Evolutionary conservation across 2,888 invertebrate species (phyloP), one percentile per base, ranked within the genome.

Genomic region (Euproctis similis): DNA sequence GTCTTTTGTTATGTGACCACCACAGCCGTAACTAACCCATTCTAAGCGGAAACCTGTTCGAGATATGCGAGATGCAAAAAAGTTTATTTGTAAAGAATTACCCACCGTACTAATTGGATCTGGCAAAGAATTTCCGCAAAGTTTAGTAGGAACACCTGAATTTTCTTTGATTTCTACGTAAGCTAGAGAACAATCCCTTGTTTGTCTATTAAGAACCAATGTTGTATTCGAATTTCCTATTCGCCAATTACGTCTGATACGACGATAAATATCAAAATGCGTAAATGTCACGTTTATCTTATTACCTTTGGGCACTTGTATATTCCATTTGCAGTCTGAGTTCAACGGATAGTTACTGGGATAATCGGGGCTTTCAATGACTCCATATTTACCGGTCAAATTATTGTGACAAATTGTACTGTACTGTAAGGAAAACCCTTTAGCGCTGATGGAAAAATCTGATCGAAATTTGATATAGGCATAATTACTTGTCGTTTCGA

Each of bases 281-380:
- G 94, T 94, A 68, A 96, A 94, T 1, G 93, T 91, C 1, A 94
- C 60, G 42, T 92, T 92, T 19, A 97, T 87, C 53, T 78, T 90
- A 70, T 95, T 96, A 2, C 95, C 95, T 30, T 63, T 66, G 0
- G 94, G 89, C 1, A 92, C 94, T 14, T 87, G 86, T 17, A 94
- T 89, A 8, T 70, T 87, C 94, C 94, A 97, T 3, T 87, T 77
- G 62, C 97, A 97, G 59, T 93, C 88, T 12, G 87, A 60, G 25
- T 78, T 69, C 21, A 81, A 65, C 1, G 89, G 88, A 65, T 92
- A 90, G 8, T 75, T 59, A 42, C 87, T 62, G 1, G 95, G 96
- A 63, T 89, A 96, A 59, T 93, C 93, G 0, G 94, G 92, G 53
- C 94, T 95, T 69, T 96, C 96, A 33, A 97, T 92, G 5, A 91